Evolutionary conservation across 2,888 invertebrate species (phyloP).

Genomic region (Galeopsomyia nigrocyanea): DNA sequence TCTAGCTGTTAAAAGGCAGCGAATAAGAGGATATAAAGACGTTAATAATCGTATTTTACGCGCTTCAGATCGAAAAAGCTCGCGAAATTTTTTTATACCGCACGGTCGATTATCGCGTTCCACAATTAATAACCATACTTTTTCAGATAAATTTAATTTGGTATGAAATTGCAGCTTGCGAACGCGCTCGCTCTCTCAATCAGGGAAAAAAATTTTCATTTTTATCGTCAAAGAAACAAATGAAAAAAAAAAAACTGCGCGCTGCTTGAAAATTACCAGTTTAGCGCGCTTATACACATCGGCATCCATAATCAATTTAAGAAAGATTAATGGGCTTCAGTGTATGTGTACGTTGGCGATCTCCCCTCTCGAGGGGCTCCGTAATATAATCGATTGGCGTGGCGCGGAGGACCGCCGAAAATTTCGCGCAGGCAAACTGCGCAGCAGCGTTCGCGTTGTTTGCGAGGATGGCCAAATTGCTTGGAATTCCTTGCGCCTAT

Average conservation of each 20-base stretch:
- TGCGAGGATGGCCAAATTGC: conserved; percentile 48
- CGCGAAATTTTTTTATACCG: background rate
- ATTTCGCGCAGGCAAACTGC: conserved; percentile 43
- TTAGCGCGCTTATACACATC: conserved; percentile 45
- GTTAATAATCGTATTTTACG: background rate
- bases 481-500: conserved; percentile 45
- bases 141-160: conserved; percentile 21
- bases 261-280: conserved; percentile 48
- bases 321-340: conserved; percentile 45
- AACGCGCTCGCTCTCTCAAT: background rate
- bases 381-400: conserved; percentile 43
- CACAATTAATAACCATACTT: conserved; percentile 18
- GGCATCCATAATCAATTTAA: conserved; percentile 49
- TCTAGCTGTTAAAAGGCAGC: conserved; percentile 35
- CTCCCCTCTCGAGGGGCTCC: conserved; percentile 40
- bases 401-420: conserved; percentile 47
- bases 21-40: background rate
- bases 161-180: conserved; percentile 18
- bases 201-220: conserved; percentile 13
- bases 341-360: conserved; percentile 26
- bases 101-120: background rate
- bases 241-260: conserved; percentile 30
- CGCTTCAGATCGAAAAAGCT: background rate
- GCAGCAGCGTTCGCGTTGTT: conserved; percentile 42
- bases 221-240: background rate